Evolutionary conservation across 2,888 invertebrate genomes (phyloP).

Genomic region (Apodemia arnacis): DNA sequence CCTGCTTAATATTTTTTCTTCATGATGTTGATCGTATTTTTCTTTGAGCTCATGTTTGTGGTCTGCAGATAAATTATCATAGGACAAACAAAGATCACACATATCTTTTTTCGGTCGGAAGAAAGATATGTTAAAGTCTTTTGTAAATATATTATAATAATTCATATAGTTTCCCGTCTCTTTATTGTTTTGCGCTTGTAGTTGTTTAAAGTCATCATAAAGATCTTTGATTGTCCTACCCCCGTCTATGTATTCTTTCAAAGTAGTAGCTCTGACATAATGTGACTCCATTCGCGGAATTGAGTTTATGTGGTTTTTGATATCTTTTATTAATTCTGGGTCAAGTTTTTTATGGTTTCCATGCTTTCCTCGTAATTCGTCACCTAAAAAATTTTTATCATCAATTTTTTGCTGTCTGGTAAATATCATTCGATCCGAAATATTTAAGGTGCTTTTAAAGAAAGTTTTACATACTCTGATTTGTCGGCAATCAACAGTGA

Average conservation of each 20-base stretch:
- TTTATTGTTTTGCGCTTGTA: background rate
- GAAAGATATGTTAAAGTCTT: background rate
- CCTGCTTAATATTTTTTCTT: background rate
- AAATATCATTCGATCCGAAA: slow-evolving; percentile 24
- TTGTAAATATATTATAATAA: background rate
- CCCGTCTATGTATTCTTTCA: background rate
- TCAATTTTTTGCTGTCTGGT: slow-evolving; percentile 20
- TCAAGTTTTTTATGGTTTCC: slow-evolving; percentile 5
- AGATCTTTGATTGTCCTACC: background rate
- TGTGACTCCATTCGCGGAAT: slow-evolving; percentile 32
- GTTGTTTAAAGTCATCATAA: background rate
- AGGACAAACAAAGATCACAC: no score
- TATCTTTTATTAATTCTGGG: background rate
- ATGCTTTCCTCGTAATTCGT: slow-evolving; percentile 22
- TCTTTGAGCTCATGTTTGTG: no score
- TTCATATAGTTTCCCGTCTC: background rate
- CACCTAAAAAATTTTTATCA: background rate
- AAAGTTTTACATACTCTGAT: slow-evolving; percentile 1
- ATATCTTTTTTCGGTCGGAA: background rate
- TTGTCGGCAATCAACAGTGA: background rate
- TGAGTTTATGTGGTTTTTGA: slow-evolving; percentile 26
- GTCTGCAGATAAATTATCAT: no score
- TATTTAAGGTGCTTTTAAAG: slow-evolving; percentile 2
- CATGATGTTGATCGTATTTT: background rate
- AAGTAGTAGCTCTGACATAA: background rate